Conservation (phyloP, 2,113 vertebrate species). For the Lanius ludovicianus region DNA sequence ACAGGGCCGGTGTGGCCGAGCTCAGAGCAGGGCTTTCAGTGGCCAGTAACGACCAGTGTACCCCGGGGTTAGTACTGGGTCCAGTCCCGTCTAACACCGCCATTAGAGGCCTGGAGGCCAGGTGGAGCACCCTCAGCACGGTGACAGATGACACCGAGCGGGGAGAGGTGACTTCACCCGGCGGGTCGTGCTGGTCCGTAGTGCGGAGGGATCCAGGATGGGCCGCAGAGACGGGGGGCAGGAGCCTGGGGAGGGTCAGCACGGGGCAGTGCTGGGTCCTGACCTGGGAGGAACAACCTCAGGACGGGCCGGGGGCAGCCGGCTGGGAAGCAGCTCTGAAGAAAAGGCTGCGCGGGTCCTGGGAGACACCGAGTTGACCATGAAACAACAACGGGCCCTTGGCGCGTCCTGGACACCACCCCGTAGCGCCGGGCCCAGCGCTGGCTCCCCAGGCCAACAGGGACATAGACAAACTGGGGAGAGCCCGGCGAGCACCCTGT, state of each 20-base stretch:
- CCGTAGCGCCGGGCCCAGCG: neutral
- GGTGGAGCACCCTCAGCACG: neutral
- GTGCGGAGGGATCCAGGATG: neutral
- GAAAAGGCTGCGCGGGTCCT: neutral
- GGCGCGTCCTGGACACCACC: neutral
- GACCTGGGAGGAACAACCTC: neutral
- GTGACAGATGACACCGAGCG: neutral
- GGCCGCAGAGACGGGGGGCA: neutral
- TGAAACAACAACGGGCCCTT: neutral
- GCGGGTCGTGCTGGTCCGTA: neutral
- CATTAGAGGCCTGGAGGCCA: too few relatives aligned
- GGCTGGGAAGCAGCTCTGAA: neutral
- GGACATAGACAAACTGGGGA: neutral
- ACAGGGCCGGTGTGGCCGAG: neutral
- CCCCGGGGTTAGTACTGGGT: neutral
- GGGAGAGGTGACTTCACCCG: neutral
- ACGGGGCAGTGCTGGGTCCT: neutral
- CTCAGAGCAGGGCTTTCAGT: neutral
- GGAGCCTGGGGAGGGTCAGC: neutral
- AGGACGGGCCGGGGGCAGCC: neutral
- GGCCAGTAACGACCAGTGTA: accelerated
- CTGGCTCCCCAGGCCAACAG: neutral
- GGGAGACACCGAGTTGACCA: neutral
- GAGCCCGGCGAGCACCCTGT: neutral
- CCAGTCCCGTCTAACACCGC: neutral